Percentiles rank a stretch among this genome's conserved stretches.
Conservation (phyloP, 92 coral and sea anemone species). For the Bergia puertoricense region DNA sequence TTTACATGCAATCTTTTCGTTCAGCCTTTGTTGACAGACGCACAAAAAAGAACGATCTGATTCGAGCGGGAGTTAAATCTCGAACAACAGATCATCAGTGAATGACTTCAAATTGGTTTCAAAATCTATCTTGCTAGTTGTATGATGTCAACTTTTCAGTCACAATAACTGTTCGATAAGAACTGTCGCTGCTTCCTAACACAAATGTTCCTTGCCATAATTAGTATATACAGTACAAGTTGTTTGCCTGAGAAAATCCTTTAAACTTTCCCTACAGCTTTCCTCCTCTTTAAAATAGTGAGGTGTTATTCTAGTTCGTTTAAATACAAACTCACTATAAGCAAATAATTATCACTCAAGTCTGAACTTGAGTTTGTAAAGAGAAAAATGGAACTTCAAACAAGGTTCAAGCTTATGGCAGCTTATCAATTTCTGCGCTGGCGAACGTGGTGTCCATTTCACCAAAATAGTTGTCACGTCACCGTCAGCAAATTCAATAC, state of each 20-base stretch:
- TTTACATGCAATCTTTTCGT: neutral
- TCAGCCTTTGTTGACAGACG: neutral
- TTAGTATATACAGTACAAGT: neutral
- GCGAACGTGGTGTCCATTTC: neutral
- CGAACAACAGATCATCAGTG: neutral
- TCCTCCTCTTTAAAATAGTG: neutral
- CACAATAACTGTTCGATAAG: neutral
- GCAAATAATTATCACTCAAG: neutral
- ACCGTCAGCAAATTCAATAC: neutral
- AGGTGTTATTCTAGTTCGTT: neutral
- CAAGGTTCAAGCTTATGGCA: conserved; percentile 6
- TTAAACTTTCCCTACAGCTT: neutral
- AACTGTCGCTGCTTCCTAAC: neutral
- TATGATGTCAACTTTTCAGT: neutral
- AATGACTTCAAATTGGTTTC: neutral
- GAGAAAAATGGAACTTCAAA: neutral
- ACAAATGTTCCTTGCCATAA: neutral
- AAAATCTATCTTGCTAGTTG: neutral
- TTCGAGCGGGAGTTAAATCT: neutral
- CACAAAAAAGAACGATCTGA: neutral
- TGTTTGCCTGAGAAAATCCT: conserved; percentile 1
- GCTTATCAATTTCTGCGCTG: neutral
- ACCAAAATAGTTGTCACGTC: neutral
- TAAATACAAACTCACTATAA: neutral
- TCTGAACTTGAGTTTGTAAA: neutral